Evolutionary conservation across 2,888 invertebrate genomes (phyloP), one percentile per base, ranked within the genome.

Genomic region (Helleia helle): DNA sequence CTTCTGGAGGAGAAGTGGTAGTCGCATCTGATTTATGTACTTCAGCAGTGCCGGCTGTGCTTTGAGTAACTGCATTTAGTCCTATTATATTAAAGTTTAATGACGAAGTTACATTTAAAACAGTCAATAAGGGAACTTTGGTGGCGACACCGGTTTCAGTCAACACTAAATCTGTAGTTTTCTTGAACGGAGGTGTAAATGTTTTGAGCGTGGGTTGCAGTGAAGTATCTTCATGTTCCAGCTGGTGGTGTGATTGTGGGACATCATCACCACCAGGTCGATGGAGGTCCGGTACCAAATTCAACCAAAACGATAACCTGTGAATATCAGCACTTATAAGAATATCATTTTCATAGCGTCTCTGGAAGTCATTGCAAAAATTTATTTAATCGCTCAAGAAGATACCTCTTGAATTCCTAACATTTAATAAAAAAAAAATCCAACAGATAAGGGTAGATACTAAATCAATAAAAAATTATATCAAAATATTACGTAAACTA

Each of bases 231-330:
- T 93, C 92, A 52, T 92, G 90, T 47, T 91, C 90, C 1, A 97
- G 87, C 50, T 93, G 90, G 69, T 97, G 96, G 71, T 95, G 94
- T 0, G 93, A 91, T 29, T 89, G 87, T 15, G 94, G 93, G 2
- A 95, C 93, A 56, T 94, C 94, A 55, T 94, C 94, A 4, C 93
- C 92, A 4, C 95, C 94, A 0, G 94, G 94, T 53, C 93, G 91
- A 65, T 95, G 95, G 17, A 95, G 86, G 64, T 97, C 96, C 22
- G 97, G 97, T 43, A 98, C 95, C 38, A 97, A 86, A 63, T 97
- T 96, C 43, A 97, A 73, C 98, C 98, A 98, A 72, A 97, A 95
- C 1, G 97, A 96, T 40, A 97, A 87, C 50, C 92, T 90, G 76
- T 52, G 48, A 49, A 65, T 52, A 64, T 62, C 12, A 22, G 3